These are phyloP conservation scores for Apistogramma diplotaenia DNA, from an alignment of 2,113 vertebrate genomes.

Conservation along the genomic window DNA sequence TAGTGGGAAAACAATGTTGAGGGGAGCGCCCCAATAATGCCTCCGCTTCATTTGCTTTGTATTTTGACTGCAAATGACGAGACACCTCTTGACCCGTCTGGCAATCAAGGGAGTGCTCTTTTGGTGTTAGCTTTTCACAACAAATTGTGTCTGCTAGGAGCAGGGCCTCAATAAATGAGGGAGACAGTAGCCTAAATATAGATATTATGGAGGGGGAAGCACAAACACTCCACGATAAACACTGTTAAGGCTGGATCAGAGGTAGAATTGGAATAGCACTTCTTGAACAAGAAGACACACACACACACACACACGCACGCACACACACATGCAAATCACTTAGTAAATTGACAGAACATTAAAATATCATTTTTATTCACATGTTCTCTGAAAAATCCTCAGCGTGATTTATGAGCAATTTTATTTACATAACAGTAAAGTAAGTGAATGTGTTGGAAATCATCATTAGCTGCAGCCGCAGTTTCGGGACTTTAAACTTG, in stretches of 20 bases:
- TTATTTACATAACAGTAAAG: neutral
- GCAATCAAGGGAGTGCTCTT: neutral
- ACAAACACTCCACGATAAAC: constrained; percentile 47
- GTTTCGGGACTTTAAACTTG: neutral
- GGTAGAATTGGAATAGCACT: neutral
- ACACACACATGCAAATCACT: neutral
- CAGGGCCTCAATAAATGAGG: constrained; percentile 4
- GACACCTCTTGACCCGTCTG: neutral
- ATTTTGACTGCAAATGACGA: neutral
- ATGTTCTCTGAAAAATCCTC: neutral
- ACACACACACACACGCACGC: neutral
- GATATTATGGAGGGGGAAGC: neutral
- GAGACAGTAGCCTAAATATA: constrained; percentile 33
- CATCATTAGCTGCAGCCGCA: neutral
- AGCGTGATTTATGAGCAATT: neutral
- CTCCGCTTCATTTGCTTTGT: neutral
- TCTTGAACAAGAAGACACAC: neutral
- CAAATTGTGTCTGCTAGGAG: constrained; percentile 2
- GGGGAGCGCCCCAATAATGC: neutral
- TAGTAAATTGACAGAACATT: neutral
- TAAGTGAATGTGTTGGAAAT: neutral
- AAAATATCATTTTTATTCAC: neutral
- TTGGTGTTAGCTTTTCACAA: neutral
- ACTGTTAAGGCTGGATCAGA: constrained; percentile 25
- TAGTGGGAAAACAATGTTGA: neutral